Conservation (phyloP, 2,888 invertebrate species). For the Drosophila suboccidentalis region DNA sequence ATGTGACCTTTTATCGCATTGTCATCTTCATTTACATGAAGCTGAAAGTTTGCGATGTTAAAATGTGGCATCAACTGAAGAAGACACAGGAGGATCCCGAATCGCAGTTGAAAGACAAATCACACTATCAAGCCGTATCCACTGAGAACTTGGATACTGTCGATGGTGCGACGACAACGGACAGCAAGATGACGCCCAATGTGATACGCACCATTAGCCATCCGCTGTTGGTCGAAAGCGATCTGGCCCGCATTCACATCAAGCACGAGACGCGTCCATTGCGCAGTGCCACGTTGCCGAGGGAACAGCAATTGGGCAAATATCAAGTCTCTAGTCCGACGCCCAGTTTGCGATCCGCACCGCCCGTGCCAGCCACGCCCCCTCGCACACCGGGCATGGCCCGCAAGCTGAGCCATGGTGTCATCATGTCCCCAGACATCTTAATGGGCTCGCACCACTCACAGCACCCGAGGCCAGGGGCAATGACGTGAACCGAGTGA, state of each 20-base stretch:
- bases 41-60: slow-evolving; percentile 64
- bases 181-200: slow-evolving; percentile 32
- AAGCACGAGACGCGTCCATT: slow-evolving; percentile 66
- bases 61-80: slow-evolving; percentile 69
- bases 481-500: slow-evolving; percentile 23
- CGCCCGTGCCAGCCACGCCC: slow-evolving; percentile 60
- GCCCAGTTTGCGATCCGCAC: slow-evolving; percentile 64
- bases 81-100: slow-evolving; percentile 67
- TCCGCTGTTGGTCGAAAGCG: slow-evolving; percentile 65
- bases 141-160: slow-evolving; percentile 64
- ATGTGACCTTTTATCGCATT: slow-evolving; percentile 65
- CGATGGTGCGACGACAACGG: slow-evolving; percentile 33
- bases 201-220: slow-evolving; percentile 71
- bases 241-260: slow-evolving; percentile 64
- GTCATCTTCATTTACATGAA: slow-evolving; percentile 68
- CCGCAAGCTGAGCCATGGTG: slow-evolving; percentile 52
- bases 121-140: slow-evolving; percentile 63
- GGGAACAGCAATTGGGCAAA: slow-evolving; percentile 26
- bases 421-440: slow-evolving; percentile 69
- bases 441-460: slow-evolving; percentile 40
- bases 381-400: slow-evolving; percentile 54
- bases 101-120: slow-evolving; percentile 54
- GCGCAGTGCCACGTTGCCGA: slow-evolving; percentile 59
- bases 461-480: slow-evolving; percentile 19
- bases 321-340: slow-evolving; percentile 54